These are phyloP conservation scores for Egretta garzetta DNA, from an alignment of 2,113 vertebrate genomes.

Conservation along the genomic window DNA sequence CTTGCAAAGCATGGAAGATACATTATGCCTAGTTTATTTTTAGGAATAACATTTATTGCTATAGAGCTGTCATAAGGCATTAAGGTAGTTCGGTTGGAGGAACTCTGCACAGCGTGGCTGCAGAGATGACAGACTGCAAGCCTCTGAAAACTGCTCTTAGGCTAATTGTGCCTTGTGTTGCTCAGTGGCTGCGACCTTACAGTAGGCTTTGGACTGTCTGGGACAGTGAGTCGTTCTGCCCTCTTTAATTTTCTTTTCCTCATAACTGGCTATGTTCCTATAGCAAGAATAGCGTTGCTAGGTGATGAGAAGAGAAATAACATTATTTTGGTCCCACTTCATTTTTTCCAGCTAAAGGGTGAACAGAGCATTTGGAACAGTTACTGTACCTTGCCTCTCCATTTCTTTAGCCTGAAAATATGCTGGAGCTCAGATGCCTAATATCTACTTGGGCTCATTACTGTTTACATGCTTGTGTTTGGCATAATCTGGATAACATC, in stretches of 20 bases:
- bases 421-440: not conserved
- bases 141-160: constrained; percentile 34
- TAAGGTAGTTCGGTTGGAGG: not conserved
- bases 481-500: not conserved
- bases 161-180: constrained; percentile 34
- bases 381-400: not conserved
- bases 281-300: constrained; percentile 9
- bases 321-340: constrained; percentile 27
- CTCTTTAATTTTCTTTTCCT: constrained; percentile 4
- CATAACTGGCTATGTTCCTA: not conserved
- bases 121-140: constrained; percentile 26
- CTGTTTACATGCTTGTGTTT: not conserved
- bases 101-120: not conserved
- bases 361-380: constrained; percentile 1
- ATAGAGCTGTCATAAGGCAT: constrained; percentile 44
- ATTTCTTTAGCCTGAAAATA: not conserved
- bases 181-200: constrained; percentile 16
- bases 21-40: constrained; percentile 67
- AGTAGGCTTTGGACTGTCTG: not conserved
- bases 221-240: not conserved
- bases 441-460: not conserved
- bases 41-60: constrained; percentile 50
- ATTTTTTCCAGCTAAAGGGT: constrained; percentile 23
- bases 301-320: constrained; percentile 19
- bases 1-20: constrained; percentile 60